phyloP scores from a whole-genome alignment of 2,113 vertebrate species.

The Myrmophylax atrothorax region DNA sequence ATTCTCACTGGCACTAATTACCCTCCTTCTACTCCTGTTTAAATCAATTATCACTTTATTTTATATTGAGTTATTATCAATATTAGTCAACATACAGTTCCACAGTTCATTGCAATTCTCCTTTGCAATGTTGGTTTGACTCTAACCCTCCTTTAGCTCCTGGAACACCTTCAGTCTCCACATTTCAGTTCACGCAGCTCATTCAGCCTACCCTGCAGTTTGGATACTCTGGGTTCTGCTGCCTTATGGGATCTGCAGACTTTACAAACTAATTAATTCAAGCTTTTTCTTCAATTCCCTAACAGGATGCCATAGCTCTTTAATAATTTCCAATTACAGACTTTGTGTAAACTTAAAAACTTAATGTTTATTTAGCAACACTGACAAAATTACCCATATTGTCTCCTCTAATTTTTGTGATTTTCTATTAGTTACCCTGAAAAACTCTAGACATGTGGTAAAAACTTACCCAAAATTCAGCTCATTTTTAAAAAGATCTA shows the following conservation, averaged over 20 bases:
- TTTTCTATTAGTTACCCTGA: neutral
- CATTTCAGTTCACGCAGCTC: neutral
- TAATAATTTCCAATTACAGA: neutral
- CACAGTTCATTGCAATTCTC: neutral
- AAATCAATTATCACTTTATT: neutral
- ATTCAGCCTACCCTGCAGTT: neutral
- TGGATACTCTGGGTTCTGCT: neutral
- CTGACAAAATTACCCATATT: neutral
- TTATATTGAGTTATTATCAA: neutral
- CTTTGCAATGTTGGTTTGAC: neutral
- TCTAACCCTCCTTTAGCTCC: neutral
- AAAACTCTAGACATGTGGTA: accelerated
- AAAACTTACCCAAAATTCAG: neutral
- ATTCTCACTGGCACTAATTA: neutral
- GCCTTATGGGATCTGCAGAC: neutral
- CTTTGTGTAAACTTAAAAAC: neutral
- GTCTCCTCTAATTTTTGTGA: neutral
- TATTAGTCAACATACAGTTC: neutral
- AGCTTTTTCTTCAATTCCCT: neutral
- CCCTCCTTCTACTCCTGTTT: neutral
- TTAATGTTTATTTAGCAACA: neutral
- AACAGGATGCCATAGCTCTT: neutral
- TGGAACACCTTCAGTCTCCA: neutral
- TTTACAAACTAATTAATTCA: neutral
- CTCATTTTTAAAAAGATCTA: neutral